phyloP scores from a whole-genome alignment of 2,888 invertebrate genomes.

The Chaetogeoica ovagalla region DNA sequence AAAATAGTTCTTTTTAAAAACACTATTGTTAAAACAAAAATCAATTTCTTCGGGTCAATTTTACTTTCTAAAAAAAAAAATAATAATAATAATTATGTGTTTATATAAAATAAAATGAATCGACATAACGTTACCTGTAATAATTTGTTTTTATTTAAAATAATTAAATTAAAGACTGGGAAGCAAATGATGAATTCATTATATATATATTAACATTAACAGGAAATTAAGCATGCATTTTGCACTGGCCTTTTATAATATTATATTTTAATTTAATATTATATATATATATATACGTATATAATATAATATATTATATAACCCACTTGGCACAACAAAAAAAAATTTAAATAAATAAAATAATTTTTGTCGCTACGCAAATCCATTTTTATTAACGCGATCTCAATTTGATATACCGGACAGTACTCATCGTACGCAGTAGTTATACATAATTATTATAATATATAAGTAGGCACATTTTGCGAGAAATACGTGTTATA shows the following conservation, averaged over 20 bases:
- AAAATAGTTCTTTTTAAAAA: slow-evolving; percentile 9
- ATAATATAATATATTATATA: slow-evolving; percentile 16
- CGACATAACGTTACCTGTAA: slow-evolving; percentile 22
- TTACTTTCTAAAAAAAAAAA: slow-evolving; percentile 10
- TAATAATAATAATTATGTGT: not conserved
- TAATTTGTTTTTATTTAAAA: slow-evolving; percentile 11
- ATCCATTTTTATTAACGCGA: slow-evolving; percentile 44
- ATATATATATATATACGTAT: not conserved
- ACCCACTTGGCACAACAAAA: slow-evolving; percentile 47
- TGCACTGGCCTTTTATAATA: slow-evolving; percentile 51
- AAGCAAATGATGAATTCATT: slow-evolving; percentile 48
- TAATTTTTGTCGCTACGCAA: slow-evolving; percentile 45
- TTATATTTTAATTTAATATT: slow-evolving; percentile 34
- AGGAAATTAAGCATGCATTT: slow-evolving; percentile 52
- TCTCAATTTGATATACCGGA: slow-evolving; percentile 43
- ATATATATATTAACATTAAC: slow-evolving; percentile 35
- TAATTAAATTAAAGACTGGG: slow-evolving; percentile 48
- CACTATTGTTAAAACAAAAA: slow-evolving; percentile 19
- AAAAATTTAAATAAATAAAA: not conserved
- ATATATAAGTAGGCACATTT: slow-evolving; percentile 7
- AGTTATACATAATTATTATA: slow-evolving; percentile 14
- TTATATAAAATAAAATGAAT: slow-evolving; percentile 16
- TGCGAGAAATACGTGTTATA: slow-evolving; percentile 15
- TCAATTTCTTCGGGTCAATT: slow-evolving; percentile 34
- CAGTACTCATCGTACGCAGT: not conserved